Conservation (phyloP, 2,113 vertebrate genomes). For the Passer montanus region DNA sequence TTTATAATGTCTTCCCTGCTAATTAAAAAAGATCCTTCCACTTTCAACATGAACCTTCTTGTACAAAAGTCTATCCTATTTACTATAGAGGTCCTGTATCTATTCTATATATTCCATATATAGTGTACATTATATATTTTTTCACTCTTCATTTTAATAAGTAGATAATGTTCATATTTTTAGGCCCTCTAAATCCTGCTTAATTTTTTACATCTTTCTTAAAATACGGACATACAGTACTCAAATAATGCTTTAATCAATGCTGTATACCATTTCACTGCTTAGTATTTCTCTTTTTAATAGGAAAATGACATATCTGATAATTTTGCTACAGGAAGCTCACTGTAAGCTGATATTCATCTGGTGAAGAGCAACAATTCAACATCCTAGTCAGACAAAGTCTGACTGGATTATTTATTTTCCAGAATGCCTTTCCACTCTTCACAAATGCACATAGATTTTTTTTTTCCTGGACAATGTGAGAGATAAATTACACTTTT, state of each 20-base stretch:
- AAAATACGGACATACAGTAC: background rate
- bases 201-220: background rate
- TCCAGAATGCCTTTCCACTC: background rate
- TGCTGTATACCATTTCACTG: background rate
- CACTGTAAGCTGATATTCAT: background rate
- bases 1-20: background rate
- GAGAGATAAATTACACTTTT: background rate
- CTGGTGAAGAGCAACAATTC: background rate
- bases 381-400: background rate
- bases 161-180: background rate
- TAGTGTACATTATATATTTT: background rate
- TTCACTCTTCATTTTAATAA: background rate
- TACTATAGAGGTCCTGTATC: background rate
- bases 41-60: background rate
- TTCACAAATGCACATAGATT: background rate
- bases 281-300: background rate
- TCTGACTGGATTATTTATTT: background rate
- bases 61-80: background rate
- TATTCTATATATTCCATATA: background rate
- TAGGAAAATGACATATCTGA: background rate
- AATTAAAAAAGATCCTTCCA: background rate
- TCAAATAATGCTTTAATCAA: background rate
- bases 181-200: background rate
- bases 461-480: background rate
- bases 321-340: background rate